These are phyloP conservation scores for Channallabes apus DNA, from an alignment of 2,797 vertebrate genomes.

Conservation along the genomic window DNA sequence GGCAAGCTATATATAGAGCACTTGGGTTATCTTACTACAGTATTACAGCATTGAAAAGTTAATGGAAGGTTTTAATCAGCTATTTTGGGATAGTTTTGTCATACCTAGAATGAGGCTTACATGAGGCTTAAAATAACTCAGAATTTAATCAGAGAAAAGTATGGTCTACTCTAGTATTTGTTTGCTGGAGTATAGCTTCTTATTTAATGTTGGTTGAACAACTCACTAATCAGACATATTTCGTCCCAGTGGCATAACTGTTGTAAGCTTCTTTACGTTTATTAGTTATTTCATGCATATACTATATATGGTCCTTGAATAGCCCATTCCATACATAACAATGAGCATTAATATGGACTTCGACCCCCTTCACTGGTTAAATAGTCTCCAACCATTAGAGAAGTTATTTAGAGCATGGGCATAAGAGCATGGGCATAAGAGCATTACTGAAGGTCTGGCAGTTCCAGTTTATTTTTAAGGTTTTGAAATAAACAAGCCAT, in stretches of 20 bases:
- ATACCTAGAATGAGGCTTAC: constrained; percentile 1
- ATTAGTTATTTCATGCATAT: neutral
- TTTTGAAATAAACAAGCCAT: neutral
- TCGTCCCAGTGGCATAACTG: neutral
- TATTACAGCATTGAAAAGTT: neutral
- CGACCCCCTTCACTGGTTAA: neutral
- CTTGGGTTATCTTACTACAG: constrained; percentile 20
- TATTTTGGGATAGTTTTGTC: constrained; percentile 28
- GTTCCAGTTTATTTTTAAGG: neutral
- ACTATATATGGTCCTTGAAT: neutral
- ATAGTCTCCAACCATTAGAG: neutral
- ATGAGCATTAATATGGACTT: neutral
- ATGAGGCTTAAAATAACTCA: constrained; percentile 10
- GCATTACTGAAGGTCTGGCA: neutral
- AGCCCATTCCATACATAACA: neutral
- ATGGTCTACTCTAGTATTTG: neutral
- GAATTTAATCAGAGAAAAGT: constrained; percentile 1
- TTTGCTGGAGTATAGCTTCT: neutral
- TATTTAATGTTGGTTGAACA: neutral
- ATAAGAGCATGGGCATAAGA: neutral
- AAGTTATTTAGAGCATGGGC: neutral
- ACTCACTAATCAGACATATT: neutral
- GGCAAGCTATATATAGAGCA: constrained; percentile 44
- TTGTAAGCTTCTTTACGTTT: neutral
- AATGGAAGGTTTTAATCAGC: constrained; percentile 7